Evolutionary conservation across 2,888 invertebrate genomes (phyloP), one percentile per base, ranked within the genome.

Genomic region (Philaethria dido): DNA sequence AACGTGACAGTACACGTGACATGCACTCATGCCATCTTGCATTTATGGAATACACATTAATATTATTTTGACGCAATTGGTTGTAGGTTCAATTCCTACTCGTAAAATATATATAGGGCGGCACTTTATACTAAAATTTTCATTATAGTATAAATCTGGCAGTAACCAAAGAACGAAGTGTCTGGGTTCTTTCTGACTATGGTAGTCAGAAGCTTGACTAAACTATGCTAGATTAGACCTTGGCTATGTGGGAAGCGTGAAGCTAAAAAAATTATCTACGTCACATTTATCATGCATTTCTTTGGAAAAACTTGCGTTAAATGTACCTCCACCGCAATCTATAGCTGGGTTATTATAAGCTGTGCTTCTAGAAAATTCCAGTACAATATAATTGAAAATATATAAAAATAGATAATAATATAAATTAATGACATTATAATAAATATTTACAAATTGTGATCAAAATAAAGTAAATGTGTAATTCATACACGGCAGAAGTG

Each of bases 401-500:
- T 22, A 48, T 8, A 36, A 36, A 36, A 8, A 9, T 8, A 9
- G 8, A n/a, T 50, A n/a, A 16, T 29, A 52, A 52, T 8, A 22
- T 6, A 22, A n/a, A 50, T 16, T 52, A 52, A 52, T 52, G 29
- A 1, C 9, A 52, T 29, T 52, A n/a, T 29, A 29, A 25, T 9
- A 52, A 29, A 52, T 16, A 29, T 29, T 25, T n/a, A n/a, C 20
- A 4, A 29, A 29, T 8, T 8, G 33, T 52, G 13, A 13, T 61
- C 55, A 44, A 42, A 59, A 62, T 64, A 55, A 57, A 55, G 50
- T 48, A 47, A 52, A 64, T n/a, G n/a, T n/a, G n/a, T n/a, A n/a
- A n/a, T n/a, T n/a, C n/a, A n/a, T n/a, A n/a, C n/a, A n/a, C n/a
- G n/a, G n/a, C n/a, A n/a, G n/a, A n/a, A n/a, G n/a, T n/a, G n/a